A percentile compares a stretch with the other conserved stretches of the same genome.
These are phyloP conservation scores for Minunthozetes semirufus DNA, from an alignment of 2,888 invertebrate species.

Conservation along the genomic window DNA sequence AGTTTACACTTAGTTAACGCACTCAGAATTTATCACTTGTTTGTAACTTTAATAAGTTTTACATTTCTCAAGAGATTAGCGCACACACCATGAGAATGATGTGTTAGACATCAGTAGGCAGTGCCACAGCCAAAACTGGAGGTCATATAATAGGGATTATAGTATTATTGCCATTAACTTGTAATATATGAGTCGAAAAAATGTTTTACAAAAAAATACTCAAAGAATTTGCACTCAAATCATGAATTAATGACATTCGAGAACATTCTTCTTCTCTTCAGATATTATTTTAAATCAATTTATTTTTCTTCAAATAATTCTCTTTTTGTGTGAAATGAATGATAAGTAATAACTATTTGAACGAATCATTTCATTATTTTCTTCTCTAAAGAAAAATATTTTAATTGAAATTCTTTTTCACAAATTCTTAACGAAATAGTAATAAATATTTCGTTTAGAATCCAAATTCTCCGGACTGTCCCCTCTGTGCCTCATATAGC, in stretches of 20 bases:
- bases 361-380: not conserved
- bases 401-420: constrained; percentile 2
- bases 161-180: not conserved
- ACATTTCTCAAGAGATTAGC: constrained; percentile 23
- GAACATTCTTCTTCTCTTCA: not conserved
- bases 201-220: constrained; percentile 9
- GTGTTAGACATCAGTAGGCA: not conserved
- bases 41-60: constrained; percentile 20
- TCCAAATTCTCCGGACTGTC: too few species aligned
- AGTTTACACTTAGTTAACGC: constrained; percentile 14
- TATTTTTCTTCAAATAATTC: not conserved
- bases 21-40: constrained; percentile 12
- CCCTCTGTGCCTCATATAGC: too few species aligned
- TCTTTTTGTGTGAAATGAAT: not conserved
- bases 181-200: constrained; percentile 19
- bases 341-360: not conserved
- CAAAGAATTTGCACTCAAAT: not conserved
- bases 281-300: not conserved
- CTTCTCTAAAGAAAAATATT: not conserved
- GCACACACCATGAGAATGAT: not conserved
- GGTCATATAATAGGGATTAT: constrained; percentile 24
- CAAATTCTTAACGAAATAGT: not conserved
- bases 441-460: too few species aligned
- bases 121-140: not conserved
- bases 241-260: constrained; percentile 5